Conservation (phyloP, 2,888 invertebrate genomes). For the Pollenia amentaria region DNA sequence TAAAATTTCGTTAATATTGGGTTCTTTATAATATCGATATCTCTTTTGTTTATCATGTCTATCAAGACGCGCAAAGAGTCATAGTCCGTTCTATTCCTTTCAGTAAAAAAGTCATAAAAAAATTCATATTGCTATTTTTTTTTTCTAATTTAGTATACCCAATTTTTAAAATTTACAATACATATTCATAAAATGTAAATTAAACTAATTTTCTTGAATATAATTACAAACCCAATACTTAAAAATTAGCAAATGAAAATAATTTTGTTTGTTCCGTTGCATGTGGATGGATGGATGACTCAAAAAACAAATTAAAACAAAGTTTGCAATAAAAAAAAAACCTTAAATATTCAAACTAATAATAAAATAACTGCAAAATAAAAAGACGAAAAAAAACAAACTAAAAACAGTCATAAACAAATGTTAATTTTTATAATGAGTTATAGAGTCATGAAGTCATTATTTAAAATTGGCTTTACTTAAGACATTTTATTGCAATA, state of each 20-base stretch:
- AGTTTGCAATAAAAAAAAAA: constrained; percentile 10
- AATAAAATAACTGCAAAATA: background rate
- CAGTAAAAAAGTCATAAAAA: too few species aligned
- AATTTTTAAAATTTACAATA: background rate
- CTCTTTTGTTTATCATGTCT: too few species aligned
- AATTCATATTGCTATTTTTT: too few species aligned
- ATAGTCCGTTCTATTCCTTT: too few species aligned
- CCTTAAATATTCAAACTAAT: background rate
- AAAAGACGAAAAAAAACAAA: background rate
- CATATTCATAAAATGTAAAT: constrained; percentile 40
- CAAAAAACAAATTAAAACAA: background rate
- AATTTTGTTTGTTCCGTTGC: constrained; percentile 26
- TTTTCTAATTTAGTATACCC: too few species aligned
- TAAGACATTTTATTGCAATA: constrained; percentile 41
- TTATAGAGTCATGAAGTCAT: constrained; percentile 66
- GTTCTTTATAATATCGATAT: too few species aligned
- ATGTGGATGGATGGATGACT: constrained; percentile 18
- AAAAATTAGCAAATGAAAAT: constrained; percentile 44
- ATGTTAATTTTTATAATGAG: constrained; percentile 65
- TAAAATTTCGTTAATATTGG: too few species aligned
- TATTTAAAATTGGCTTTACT: constrained; percentile 62
- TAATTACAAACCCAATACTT: constrained; percentile 32
- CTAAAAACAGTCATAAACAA: constrained; percentile 44
- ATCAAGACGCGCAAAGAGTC: too few species aligned
- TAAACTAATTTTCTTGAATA: constrained; percentile 27